A percentile compares a stretch with the other conserved stretches of the same genome.
Conservation (phyloP, 1,140 invertebrate genomes). For the Plodia interpunctella region DNA sequence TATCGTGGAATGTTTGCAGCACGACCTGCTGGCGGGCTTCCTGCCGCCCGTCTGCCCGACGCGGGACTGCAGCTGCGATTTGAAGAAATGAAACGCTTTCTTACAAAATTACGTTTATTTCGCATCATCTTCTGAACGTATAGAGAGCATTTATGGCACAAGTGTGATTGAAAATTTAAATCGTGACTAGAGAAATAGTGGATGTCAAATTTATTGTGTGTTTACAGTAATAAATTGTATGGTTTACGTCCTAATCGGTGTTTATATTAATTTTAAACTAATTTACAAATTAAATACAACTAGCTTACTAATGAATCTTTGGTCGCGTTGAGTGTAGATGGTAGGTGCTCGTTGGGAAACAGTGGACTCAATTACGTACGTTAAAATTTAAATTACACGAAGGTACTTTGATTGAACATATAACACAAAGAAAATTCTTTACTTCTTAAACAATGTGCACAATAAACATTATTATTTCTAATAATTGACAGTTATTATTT, state of each 20-base stretch:
- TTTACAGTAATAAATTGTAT: slow-evolving; percentile 15
- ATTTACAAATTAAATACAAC: slow-evolving; percentile 38
- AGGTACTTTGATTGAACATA: background rate
- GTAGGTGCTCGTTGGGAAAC: slow-evolving; percentile 25
- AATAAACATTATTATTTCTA: background rate
- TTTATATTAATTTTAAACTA: slow-evolving; percentile 37
- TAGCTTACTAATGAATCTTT: slow-evolving; percentile 53
- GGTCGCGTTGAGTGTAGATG: slow-evolving; percentile 59
- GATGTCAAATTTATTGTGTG: slow-evolving; percentile 30
- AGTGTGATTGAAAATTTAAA: slow-evolving; percentile 24
- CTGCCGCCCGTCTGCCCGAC: slow-evolving; percentile 29
- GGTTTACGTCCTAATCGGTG: slow-evolving; percentile 18
- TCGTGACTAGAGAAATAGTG: slow-evolving; percentile 57
- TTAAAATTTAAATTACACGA: slow-evolving; percentile 3
- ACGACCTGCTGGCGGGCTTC: background rate
- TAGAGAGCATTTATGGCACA: slow-evolving; percentile 56
- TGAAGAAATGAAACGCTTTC: slow-evolving; percentile 45
- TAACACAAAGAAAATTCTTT: background rate
- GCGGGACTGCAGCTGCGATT: slow-evolving; percentile 26
- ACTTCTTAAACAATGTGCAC: background rate
- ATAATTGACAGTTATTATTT: too few relatives aligned
- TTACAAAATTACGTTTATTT: slow-evolving; percentile 53
- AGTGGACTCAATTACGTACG: slow-evolving; percentile 11
- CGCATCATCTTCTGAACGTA: slow-evolving; percentile 35
- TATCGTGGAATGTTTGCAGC: slow-evolving; percentile 20